These are phyloP conservation scores for Eupithecia centaureata DNA, from an alignment of 2,888 invertebrate species.

Conservation along the genomic window DNA sequence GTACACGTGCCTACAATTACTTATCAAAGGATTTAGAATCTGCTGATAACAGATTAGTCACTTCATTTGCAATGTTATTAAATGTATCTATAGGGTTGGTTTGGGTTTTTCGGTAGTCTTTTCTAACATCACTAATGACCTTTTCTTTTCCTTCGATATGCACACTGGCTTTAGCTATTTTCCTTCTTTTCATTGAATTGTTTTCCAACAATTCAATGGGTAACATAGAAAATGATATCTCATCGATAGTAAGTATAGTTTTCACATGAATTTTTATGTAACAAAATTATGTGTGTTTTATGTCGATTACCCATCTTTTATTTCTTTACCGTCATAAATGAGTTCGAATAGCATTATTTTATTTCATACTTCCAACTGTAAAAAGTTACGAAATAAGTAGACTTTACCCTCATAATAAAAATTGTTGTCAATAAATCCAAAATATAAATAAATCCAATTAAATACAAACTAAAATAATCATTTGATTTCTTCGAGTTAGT, in stretches of 20 bases:
- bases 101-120: background rate
- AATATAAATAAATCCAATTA: background rate
- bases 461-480: background rate
- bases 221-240: conserved; percentile 12
- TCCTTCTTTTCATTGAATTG: background rate
- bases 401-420: background rate
- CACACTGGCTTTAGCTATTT: background rate
- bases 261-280: conserved; percentile 36
- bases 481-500: background rate
- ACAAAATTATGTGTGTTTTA: conserved; percentile 32
- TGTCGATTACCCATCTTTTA: conserved; percentile 35
- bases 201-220: background rate
- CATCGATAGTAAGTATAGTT: conserved; percentile 8
- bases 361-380: conserved; percentile 15
- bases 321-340: conserved; percentile 33
- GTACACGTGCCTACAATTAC: conserved; percentile 69
- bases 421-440: too few species aligned
- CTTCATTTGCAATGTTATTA: conserved; percentile 3
- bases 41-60: conserved; percentile 35
- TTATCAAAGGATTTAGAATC: conserved; percentile 53
- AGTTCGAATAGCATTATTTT: conserved; percentile 20
- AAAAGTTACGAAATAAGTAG: conserved; percentile 10
- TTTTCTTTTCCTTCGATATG: background rate
- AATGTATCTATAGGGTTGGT: background rate
- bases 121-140: background rate